phyloP scores from a whole-genome alignment of 2,797 vertebrate genomes.

The Oryzias dopingdopingensis region DNA sequence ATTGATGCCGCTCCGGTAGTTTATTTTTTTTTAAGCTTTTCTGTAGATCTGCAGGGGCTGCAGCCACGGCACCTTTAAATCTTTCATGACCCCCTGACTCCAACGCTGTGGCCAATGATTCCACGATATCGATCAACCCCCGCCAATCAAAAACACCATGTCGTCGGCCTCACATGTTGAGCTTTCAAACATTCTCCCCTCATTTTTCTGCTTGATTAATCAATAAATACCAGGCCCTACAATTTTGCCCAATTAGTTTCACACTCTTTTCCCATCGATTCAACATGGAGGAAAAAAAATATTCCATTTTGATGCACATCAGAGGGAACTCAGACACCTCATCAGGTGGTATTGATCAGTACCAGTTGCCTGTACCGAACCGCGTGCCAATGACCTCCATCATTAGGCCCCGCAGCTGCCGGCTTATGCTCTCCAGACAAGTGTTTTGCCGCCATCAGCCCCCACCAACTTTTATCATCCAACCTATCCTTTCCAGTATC shows the following conservation, averaged over 20 bases:
- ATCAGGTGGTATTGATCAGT: constrained; percentile 81
- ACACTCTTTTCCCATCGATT: constrained; percentile 77
- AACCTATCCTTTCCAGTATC: constrained; percentile 9
- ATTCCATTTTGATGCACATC: constrained; percentile 81
- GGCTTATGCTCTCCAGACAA: constrained; percentile 66
- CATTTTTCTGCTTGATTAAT: constrained; percentile 83
- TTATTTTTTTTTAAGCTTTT: constrained; percentile 54
- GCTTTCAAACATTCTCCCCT: constrained; percentile 62
- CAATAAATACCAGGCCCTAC: constrained; percentile 75
- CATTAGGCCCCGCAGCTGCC: constrained; percentile 67
- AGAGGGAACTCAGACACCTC: constrained; percentile 77
- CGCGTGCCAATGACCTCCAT: constrained; percentile 73
- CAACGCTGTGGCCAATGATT: constrained; percentile 57
- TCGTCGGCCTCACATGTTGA: constrained; percentile 57
- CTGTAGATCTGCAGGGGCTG: constrained; percentile 53
- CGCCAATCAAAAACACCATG: constrained; percentile 73
- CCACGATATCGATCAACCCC: constrained; percentile 63
- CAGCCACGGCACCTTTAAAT: constrained; percentile 63
- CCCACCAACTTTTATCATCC: constrained; percentile 37
- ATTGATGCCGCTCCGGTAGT: constrained; percentile 60
- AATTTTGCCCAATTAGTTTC: constrained; percentile 84
- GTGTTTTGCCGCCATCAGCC: constrained; percentile 54
- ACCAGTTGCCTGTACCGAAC: constrained; percentile 60
- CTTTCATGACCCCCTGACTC: constrained; percentile 65
- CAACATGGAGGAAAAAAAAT: constrained; percentile 73